Percentiles rank a stretch among this genome's conserved stretches.
phyloP scores from a whole-genome alignment of 2,888 invertebrate species.

The Periphyllus acericola region DNA sequence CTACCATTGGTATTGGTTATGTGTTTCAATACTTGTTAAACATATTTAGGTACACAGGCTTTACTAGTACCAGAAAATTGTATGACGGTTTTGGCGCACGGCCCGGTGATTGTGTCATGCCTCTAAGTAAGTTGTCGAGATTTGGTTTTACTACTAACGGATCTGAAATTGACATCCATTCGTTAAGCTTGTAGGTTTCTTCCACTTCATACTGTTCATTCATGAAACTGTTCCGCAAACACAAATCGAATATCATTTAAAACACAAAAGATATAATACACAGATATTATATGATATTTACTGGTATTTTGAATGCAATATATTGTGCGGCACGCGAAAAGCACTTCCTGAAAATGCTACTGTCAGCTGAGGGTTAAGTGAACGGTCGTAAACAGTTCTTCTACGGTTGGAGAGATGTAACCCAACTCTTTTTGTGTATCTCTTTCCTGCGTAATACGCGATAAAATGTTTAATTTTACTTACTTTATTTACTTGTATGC shows the following conservation, averaged over 20 bases:
- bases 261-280: neutral
- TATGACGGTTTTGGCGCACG: neutral
- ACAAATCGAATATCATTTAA: neutral
- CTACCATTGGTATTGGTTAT: no score
- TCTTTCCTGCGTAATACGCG: neutral
- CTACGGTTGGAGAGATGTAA: neutral
- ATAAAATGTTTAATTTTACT: no score
- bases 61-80: constrained; percentile 12
- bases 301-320: constrained; percentile 6
- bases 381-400: neutral
- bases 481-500: no score
- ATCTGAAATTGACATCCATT: constrained; percentile 26
- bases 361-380: neutral
- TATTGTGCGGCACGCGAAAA: constrained; percentile 35
- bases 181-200: neutral
- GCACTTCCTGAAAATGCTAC: constrained; percentile 10
- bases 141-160: neutral
- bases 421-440: neutral
- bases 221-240: neutral
- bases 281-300: neutral
- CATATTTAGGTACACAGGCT: no score
- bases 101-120: neutral
- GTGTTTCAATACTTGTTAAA: no score
- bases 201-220: neutral
- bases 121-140: constrained; percentile 15